Percentiles rank a stretch among this genome's conserved stretches.
phyloP scores from a whole-genome alignment of 2,888 invertebrate species.

The Epirrita christyi region DNA sequence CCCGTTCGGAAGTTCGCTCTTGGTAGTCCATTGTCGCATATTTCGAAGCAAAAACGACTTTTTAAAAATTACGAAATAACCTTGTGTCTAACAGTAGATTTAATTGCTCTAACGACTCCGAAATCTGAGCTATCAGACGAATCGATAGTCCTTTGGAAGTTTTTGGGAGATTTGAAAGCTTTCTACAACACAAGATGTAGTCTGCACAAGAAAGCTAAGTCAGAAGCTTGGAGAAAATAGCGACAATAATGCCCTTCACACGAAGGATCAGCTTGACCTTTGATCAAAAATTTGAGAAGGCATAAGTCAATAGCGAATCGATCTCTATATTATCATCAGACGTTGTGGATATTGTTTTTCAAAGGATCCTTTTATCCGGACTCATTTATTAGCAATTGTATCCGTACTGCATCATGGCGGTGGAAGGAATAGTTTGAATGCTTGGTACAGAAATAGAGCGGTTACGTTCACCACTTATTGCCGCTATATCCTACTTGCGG shows the following conservation, averaged over 20 bases:
- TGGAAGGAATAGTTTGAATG: slow-evolving; percentile 47
- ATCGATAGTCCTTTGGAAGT: slow-evolving; percentile 12
- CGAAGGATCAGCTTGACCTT: slow-evolving; percentile 35
- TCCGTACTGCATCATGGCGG: slow-evolving; percentile 26
- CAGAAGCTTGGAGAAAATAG: slow-evolving; percentile 1
- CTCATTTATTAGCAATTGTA: slow-evolving; percentile 22
- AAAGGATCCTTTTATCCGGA: slow-evolving; percentile 22
- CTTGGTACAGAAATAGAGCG: slow-evolving; percentile 62
- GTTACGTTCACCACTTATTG: slow-evolving; percentile 36
- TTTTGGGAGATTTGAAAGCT: slow-evolving; percentile 16
- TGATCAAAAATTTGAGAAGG: slow-evolving; percentile 35
- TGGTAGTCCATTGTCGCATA: slow-evolving; percentile 42
- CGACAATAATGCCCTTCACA: slow-evolving; percentile 22
- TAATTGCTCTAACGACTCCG: slow-evolving; percentile 25
- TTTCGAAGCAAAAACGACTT: slow-evolving; percentile 40
- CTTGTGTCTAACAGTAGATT: slow-evolving; percentile 10
- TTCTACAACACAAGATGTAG: neutral
- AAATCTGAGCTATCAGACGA: slow-evolving; percentile 1
- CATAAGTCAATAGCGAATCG: slow-evolving; percentile 44
- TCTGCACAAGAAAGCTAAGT: slow-evolving; percentile 12
- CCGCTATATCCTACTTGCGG: slow-evolving; percentile 36
- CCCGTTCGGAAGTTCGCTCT: slow-evolving; percentile 44
- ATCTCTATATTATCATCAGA: slow-evolving; percentile 40
- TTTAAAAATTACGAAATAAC: slow-evolving; percentile 36
- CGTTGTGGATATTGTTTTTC: slow-evolving; percentile 29